These are phyloP conservation scores for Drosophila hamatofila DNA, from an alignment of 2,888 invertebrate genomes.

Conservation along the genomic window DNA sequence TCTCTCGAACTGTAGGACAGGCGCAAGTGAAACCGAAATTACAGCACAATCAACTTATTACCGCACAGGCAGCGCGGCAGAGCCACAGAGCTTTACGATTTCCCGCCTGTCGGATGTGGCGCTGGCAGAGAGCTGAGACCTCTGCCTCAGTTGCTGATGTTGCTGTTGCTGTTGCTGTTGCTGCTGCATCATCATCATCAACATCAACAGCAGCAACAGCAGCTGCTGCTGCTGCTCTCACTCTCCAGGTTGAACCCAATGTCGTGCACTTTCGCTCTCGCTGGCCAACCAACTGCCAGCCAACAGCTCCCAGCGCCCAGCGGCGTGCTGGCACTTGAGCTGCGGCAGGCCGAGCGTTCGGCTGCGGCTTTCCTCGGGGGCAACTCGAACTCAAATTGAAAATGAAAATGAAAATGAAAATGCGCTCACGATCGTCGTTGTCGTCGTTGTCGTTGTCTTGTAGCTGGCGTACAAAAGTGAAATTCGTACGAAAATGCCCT, in stretches of 20 bases:
- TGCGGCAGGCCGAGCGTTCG: constrained; percentile 73
- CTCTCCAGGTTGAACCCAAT: constrained; percentile 46
- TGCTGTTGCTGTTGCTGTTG: constrained; percentile 9
- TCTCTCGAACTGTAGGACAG: constrained; percentile 65
- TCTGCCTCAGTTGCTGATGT: constrained; percentile 21
- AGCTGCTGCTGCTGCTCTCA: constrained; percentile 6
- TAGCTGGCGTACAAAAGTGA: constrained; percentile 61
- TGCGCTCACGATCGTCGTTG: constrained; percentile 63
- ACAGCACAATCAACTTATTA: constrained; percentile 83
- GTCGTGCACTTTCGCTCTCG: constrained; percentile 82
- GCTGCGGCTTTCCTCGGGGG: constrained; percentile 52
- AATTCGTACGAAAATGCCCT: constrained; percentile 64
- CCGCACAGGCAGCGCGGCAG: constrained; percentile 59
- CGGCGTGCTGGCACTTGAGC: constrained; percentile 52
- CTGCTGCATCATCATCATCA: constrained; percentile 9
- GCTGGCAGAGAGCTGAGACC: constrained; percentile 48
- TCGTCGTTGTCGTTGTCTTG: not conserved
- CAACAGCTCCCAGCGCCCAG: constrained; percentile 19
- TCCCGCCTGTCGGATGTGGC: constrained; percentile 75
- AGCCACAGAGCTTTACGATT: constrained; percentile 50
- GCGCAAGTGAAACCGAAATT: constrained; percentile 81
- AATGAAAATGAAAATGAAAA: constrained; percentile 57
- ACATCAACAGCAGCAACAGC: not conserved
- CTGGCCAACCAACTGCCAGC: constrained; percentile 43
- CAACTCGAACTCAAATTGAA: constrained; percentile 37